Evolutionary conservation across 2,113 vertebrate genomes (phyloP).

Genomic region (Vimba vimba): DNA sequence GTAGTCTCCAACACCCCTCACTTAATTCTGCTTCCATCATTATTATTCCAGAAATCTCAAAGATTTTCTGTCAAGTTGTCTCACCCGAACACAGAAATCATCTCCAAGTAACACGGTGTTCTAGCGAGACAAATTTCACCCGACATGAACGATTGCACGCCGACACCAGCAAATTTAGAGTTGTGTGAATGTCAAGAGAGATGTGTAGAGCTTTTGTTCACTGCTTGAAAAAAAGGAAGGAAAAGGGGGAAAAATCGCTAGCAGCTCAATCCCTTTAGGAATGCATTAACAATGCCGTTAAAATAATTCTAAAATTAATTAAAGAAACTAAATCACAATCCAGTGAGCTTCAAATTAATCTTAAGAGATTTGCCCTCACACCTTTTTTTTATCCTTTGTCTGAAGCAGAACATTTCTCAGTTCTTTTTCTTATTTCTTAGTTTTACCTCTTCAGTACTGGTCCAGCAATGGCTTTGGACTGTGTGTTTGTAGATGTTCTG

Average conservation of each 20-base stretch:
- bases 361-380: constrained; percentile 75
- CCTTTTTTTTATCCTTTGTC: constrained; percentile 66
- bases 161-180: constrained; percentile 69
- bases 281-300: constrained; percentile 78
- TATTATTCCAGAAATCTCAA: constrained; percentile 68
- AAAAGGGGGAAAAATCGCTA: constrained; percentile 60
- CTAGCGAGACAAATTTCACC: constrained; percentile 69
- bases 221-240: constrained; percentile 1
- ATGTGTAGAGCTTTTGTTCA: constrained; percentile 74
- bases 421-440: not conserved
- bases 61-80: constrained; percentile 71
- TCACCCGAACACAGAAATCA: constrained; percentile 64
- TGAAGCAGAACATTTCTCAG: constrained; percentile 29
- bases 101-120: constrained; percentile 68
- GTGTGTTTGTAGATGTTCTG: constrained; percentile 10
- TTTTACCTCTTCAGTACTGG: constrained; percentile 8
- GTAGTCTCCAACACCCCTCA: constrained; percentile 59
- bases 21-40: constrained; percentile 68
- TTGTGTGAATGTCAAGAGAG: constrained; percentile 76
- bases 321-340: constrained; percentile 78
- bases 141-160: constrained; percentile 67
- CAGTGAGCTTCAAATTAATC: constrained; percentile 81
- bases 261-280: constrained; percentile 77
- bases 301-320: constrained; percentile 79
- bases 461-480: not conserved